A percentile compares a stretch with the other conserved stretches of the same genome.
phyloP scores from a whole-genome alignment of 2,888 invertebrate species.

The Philopedon plagiatum region DNA sequence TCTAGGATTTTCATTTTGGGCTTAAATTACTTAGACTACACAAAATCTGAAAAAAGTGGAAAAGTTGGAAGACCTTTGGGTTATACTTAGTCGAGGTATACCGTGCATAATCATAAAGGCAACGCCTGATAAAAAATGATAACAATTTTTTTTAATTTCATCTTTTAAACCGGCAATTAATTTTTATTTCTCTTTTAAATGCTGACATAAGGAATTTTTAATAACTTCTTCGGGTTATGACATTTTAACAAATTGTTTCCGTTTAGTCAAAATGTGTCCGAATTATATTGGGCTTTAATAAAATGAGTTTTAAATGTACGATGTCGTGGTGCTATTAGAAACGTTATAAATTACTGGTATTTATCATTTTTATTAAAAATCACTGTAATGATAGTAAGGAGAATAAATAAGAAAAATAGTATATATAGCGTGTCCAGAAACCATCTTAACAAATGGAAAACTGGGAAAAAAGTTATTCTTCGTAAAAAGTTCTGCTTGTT shows the following conservation, averaged over 20 bases:
- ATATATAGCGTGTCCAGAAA: too few relatives aligned
- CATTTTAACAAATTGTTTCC: slow-evolving; percentile 33
- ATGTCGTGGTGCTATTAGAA: slow-evolving; percentile 28
- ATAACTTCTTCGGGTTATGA: slow-evolving; percentile 14
- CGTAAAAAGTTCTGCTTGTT: too few relatives aligned
- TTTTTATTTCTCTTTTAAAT: slow-evolving; percentile 11
- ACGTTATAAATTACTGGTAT: slow-evolving; percentile 14
- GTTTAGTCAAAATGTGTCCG: slow-evolving; percentile 22
- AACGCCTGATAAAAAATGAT: background rate
- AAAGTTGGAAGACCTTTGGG: too few relatives aligned
- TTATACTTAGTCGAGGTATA: too few relatives aligned
- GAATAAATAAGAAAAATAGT: too few relatives aligned
- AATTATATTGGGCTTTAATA: slow-evolving; percentile 18
- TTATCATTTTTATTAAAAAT: slow-evolving; percentile 23
- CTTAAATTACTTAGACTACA: too few relatives aligned
- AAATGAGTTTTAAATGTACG: slow-evolving; percentile 1
- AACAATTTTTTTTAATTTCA: background rate
- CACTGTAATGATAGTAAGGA: background rate
- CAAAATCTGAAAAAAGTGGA: too few relatives aligned
- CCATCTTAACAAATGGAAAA: too few relatives aligned
- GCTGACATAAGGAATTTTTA: slow-evolving; percentile 25
- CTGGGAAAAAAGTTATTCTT: too few relatives aligned
- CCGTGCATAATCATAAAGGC: too few relatives aligned
- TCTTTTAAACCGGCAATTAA: background rate
- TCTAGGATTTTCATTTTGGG: too few relatives aligned